These are phyloP conservation scores for Spea hammondii DNA, from an alignment of 2,797 vertebrate genomes.

Conservation along the genomic window DNA sequence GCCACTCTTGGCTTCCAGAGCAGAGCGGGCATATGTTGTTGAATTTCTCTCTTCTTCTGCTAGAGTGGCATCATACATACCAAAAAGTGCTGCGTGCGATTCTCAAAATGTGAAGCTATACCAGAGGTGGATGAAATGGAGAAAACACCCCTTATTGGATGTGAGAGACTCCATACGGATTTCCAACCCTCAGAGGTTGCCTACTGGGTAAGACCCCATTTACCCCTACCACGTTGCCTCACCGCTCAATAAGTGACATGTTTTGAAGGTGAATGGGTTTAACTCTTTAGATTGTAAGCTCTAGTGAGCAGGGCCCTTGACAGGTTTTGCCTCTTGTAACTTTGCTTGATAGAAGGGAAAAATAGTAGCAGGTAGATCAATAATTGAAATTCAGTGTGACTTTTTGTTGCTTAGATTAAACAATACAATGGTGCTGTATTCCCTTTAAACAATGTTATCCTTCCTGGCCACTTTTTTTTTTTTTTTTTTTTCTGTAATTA, in stretches of 20 bases:
- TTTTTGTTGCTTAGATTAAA: no score
- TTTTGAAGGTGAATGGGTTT: neutral
- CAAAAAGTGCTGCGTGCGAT: constrained; percentile 59
- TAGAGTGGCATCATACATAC: constrained; percentile 55
- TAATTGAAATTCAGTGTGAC: no score
- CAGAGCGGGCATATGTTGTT: no score
- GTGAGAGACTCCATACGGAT: constrained; percentile 36
- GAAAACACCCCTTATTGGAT: constrained; percentile 59
- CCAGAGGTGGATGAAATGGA: constrained; percentile 58
- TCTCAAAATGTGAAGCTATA: constrained; percentile 56
- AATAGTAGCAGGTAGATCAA: no score
- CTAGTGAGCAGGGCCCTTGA: no score
- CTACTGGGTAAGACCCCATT: constrained; percentile 72
- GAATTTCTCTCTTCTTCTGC: neutral
- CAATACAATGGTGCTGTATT: no score
- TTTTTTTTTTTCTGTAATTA: no score
- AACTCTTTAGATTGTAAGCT: neutral
- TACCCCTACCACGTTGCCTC: no score
- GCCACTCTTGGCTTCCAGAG: neutral
- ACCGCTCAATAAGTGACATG: no score
- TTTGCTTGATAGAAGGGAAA: neutral
- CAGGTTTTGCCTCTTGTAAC: neutral
- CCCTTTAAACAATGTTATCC: no score
- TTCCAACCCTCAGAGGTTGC: constrained; percentile 1
- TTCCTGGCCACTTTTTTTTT: no score